Conservation (phyloP, 2,888 invertebrate species). For the Hemithea aestivaria region DNA sequence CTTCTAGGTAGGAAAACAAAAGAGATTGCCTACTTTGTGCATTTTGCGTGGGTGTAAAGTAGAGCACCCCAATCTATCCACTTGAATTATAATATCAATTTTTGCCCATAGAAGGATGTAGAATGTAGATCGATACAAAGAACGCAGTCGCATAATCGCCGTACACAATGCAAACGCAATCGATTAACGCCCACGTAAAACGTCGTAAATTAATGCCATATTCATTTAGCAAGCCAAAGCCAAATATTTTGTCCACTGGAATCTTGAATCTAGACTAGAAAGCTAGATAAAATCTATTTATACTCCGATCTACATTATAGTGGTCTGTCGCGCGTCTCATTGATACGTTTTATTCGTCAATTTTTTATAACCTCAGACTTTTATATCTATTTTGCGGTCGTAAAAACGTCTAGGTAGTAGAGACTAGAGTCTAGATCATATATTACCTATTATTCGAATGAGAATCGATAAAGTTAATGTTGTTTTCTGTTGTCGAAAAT, state of each 20-base stretch:
- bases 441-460: too few relatives aligned
- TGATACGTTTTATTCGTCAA: constrained; percentile 2
- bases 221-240: constrained; percentile 1
- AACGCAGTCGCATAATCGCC: constrained; percentile 16
- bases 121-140: constrained; percentile 10
- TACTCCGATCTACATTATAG: constrained; percentile 10
- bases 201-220: constrained; percentile 11
- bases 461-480: too few relatives aligned
- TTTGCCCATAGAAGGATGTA: constrained; percentile 19
- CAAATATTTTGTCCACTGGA: constrained; percentile 5
- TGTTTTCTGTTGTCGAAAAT: too few relatives aligned
- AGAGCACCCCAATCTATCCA: constrained; percentile 21
- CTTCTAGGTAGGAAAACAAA: too few relatives aligned
- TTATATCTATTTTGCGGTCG: background rate
- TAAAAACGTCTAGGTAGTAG: too few relatives aligned
- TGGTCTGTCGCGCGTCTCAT: constrained; percentile 4
- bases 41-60: constrained; percentile 14
- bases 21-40: too few relatives aligned
- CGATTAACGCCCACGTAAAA: constrained; percentile 10
- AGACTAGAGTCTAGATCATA: too few relatives aligned
- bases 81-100: constrained; percentile 24
- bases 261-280: constrained; percentile 14
- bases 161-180: constrained; percentile 10
- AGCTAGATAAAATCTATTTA: constrained; percentile 6
- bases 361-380: background rate